Evolutionary conservation across 1,140 invertebrate genomes (phyloP), one percentile per base, ranked within the genome.

Genomic region (Sitophilus oryzae): DNA sequence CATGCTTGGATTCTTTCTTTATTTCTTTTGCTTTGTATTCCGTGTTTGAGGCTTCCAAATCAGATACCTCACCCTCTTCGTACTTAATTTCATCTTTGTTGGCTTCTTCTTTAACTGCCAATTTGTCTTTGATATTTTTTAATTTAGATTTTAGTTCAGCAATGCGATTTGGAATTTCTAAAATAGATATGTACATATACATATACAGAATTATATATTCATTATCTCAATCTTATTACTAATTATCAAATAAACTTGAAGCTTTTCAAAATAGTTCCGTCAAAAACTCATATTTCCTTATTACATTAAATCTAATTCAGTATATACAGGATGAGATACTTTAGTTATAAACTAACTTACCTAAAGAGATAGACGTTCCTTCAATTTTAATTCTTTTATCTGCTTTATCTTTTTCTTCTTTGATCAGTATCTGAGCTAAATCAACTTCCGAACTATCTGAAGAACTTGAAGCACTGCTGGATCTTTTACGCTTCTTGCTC

Each of bases 51-150:
- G n/a, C n/a, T n/a, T n/a, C n/a, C n/a, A n/a, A n/a, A n/a, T n/a
- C n/a, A n/a, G n/a, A n/a, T n/a, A n/a, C n/a, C n/a, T n/a, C 84
- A 82, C 58, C 79, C 71, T 64, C 78, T 77, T 67, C 76, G 76
- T 15, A 1, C 30, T 34, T 22, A n/a, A 8, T 23, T 25, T 42
- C 52, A 34, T 54, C 52, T 15, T 54, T 54, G 14, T 47, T 54
- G 8, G 47, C 47, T 47, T 54, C 43, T 10, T 40, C 8, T 41
- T 54, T 54, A 19, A 54, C 47, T 1, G 9, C 36, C n/a, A n/a
- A n/a, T 21, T 38, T 5, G 21, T 36, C 37, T 51, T 20, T 23
- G 9, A 40, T 30, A 18, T 43, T 14, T 19, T 43, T 43, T n/a
- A 3, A 3, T 43, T 43, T 5, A 14, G 9, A 18, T n/a, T 18